Evolutionary conservation across 1,140 invertebrate genomes (phyloP).

Genomic region (Brachionus paranguensis): DNA sequence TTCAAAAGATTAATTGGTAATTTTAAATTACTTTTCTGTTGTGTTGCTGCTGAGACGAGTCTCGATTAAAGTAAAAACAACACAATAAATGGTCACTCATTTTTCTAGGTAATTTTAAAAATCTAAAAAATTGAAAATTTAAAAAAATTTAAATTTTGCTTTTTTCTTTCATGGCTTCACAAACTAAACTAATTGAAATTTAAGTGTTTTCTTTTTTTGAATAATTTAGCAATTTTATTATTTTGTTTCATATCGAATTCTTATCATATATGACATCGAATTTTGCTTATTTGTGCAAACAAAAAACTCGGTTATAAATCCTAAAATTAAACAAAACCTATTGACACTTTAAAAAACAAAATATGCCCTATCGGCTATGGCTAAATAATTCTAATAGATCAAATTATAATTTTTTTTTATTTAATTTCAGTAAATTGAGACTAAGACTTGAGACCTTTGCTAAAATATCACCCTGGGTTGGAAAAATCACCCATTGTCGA

Average conservation of each 20-base stretch:
- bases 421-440: not conserved
- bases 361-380: not conserved
- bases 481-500: not conserved
- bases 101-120: not conserved
- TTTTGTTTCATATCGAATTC: not conserved
- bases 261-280: not conserved
- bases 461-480: not conserved
- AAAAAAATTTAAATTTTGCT: not conserved
- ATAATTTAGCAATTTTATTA: not conserved
- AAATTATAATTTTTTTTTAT: not conserved
- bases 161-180: not conserved
- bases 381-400: not conserved
- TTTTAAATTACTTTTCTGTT: not conserved
- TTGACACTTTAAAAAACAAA: not conserved
- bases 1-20: not conserved
- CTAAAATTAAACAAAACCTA: not conserved
- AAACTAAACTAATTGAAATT: not conserved
- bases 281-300: not conserved
- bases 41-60: not conserved
- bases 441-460: not conserved
- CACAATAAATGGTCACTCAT: slow-evolving; percentile 19
- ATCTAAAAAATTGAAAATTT: not conserved
- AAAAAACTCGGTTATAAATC: not conserved
- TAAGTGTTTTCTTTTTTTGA: not conserved
- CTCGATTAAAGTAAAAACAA: slow-evolving; percentile 25